Evolutionary conservation across 2,888 invertebrate genomes (phyloP).

Genomic region (Cenopis cana): DNA sequence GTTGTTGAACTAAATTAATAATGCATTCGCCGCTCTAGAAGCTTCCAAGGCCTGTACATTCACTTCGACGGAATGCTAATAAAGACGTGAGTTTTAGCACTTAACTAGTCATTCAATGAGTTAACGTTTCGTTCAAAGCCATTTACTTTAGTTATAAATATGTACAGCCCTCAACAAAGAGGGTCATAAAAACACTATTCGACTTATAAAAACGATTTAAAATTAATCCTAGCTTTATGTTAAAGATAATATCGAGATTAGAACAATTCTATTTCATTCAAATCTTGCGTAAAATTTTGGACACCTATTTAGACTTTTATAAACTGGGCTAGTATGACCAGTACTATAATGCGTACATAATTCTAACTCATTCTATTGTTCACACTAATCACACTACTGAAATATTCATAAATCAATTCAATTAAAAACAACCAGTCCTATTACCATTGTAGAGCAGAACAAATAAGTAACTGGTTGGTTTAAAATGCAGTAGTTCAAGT

Average conservation of each 20-base stretch:
- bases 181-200: too few species aligned
- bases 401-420: neutral
- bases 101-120: neutral
- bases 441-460: conserved; percentile 5
- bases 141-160: neutral
- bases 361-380: neutral
- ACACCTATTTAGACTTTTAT: neutral
- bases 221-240: too few species aligned
- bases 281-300: too few species aligned
- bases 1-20: conserved; percentile 30
- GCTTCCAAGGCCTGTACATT: conserved; percentile 45
- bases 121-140: neutral
- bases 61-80: conserved; percentile 15
- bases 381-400: neutral
- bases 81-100: conserved; percentile 19
- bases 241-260: too few species aligned
- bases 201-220: too few species aligned
- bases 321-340: neutral
- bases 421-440: neutral
- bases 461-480: conserved; percentile 1
- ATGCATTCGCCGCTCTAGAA: conserved; percentile 48
- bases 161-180: too few species aligned
- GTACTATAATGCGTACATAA: neutral
- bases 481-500: conserved; percentile 17
- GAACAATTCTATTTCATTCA: too few species aligned